Percentiles rank a stretch among this genome's conserved stretches.
These are phyloP conservation scores for Podiceps cristatus DNA, from an alignment of 2,113 vertebrate species.

Conservation along the genomic window DNA sequence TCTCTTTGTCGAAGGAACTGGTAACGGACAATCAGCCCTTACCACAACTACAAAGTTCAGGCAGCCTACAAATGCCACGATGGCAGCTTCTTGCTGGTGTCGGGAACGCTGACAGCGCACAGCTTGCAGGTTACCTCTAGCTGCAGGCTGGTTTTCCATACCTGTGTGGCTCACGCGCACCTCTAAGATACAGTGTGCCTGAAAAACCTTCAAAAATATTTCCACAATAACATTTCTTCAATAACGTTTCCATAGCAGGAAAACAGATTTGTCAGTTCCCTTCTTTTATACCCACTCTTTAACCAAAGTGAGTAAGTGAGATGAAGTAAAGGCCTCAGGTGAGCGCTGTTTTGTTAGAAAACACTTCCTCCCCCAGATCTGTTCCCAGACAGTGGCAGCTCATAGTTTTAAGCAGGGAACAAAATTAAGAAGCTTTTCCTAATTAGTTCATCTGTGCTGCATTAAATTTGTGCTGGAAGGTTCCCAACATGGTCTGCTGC, in stretches of 20 bases:
- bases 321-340: not conserved
- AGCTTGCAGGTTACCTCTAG: not conserved
- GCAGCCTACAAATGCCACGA: not conserved
- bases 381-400: slow-evolving; percentile 49
- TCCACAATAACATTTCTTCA: not conserved
- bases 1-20: not conserved
- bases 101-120: not conserved
- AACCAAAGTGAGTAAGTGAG: not conserved
- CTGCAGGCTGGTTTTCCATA: not conserved
- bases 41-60: not conserved
- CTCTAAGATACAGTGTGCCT: not conserved
- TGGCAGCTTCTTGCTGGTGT: not conserved
- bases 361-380: slow-evolving; percentile 38
- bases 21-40: not conserved
- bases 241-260: not conserved
- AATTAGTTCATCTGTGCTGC: slow-evolving; percentile 74
- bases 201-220: not conserved
- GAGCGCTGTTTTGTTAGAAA: not conserved
- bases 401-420: slow-evolving; percentile 61
- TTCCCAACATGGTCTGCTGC: slow-evolving; percentile 67
- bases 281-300: not conserved
- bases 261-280: not conserved
- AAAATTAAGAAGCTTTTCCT: slow-evolving; percentile 74
- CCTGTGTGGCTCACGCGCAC: fast-evolving
- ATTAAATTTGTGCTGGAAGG: slow-evolving; percentile 72